Base-by-base conservation (phyloP, 2,888 invertebrate genomes). In the Dasypolia templi region DNA sequence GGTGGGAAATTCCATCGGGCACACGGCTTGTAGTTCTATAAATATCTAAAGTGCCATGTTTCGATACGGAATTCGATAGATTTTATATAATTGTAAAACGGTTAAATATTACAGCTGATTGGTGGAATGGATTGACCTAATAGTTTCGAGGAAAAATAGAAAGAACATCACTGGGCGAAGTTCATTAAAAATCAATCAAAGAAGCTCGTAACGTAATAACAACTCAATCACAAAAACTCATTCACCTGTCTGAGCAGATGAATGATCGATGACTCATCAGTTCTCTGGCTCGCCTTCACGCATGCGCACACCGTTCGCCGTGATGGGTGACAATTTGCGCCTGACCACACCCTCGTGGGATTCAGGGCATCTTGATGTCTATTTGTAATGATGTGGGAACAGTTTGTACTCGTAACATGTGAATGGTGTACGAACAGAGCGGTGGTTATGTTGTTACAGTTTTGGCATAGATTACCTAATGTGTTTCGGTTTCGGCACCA, bases 341-440 rank as follows among this genome's bases (percentile, higher is more conserved):
- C 70, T 61, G 78, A 76, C 78, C 81, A 73, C 79, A 69, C 84
- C 81, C 81, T 73, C 78, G 81, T 86, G 78, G 70, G 81, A 86
- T 83, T 55, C 75, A 78, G 78, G 77, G 58, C 83, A 68, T 58
- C 58, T 22, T 61, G 59, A 72, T 49, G 69, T 61, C 19, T 72
- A 63, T 71, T 68, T 62, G 80, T 72, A 79, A 75, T 35, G 49
- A 58, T 84, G 77, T 81, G 81, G 55, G 66, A 84, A 76, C 29
- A 1, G 62, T 69, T 68, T 44, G 58, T 32, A 42, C n/a, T n/a
- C n/a, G n/a, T n/a, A 66, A 19, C 53, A 72, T 72, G 78, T 78
- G 72, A 78, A 61, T 51, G 58, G 75, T 71, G 29, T 58, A 29
- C 42, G 49, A 69, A 53, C n/a, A 69, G 17, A 79, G 14, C 61